Evolutionary conservation across 1,140 invertebrate species (phyloP), one percentile per base, ranked within the genome.

Genomic region (Dendrolimus kikuchii): DNA sequence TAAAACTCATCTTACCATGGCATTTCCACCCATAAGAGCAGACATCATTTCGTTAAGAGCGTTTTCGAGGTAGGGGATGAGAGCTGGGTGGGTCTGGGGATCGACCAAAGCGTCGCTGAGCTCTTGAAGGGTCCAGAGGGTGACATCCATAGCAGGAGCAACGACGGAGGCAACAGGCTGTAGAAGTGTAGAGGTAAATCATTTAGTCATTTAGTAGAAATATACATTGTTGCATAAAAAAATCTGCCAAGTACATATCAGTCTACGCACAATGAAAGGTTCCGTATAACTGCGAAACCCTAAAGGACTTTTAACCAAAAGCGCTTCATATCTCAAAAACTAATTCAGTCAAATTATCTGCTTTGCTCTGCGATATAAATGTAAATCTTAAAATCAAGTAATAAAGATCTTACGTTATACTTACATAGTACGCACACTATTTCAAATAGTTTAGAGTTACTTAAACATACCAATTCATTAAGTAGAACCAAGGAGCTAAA

Each of bases 1-100:
- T 23, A 23, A 23, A 48, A 38, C 5, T 7, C 38, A 10, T 37
- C 52, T 71, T 60, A 72, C 69, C 43, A 61, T 40, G 23, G 66
- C 48, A 8, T 66, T 42, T 51, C 70, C 68, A 49, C 59, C 36
- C 57, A 55, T 53, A 2, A 77, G 9, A 7, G 65, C 57, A 0
- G 49, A 36, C 70, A 79, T 76, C 4, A 79, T 56, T 5, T 69
- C 7, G 55, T 79, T 67, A 0, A 82, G 53, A 9, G 70, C 74
- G 38, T 64, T 41, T 9, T 66, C 71, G 4, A 81, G 58, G 61
- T 69, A 67, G 4, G 76, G 69, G 0, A 69, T 44, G n/a, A 71
- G 46, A 6, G 57, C 58, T 5, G 74, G 66, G 68, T 76, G 50
- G 50, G 71, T 71, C 39, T 43, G 39, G 4, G 75, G 69, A 63